Conservation (phyloP, 1,140 invertebrate species). For the Planococcus citri region DNA sequence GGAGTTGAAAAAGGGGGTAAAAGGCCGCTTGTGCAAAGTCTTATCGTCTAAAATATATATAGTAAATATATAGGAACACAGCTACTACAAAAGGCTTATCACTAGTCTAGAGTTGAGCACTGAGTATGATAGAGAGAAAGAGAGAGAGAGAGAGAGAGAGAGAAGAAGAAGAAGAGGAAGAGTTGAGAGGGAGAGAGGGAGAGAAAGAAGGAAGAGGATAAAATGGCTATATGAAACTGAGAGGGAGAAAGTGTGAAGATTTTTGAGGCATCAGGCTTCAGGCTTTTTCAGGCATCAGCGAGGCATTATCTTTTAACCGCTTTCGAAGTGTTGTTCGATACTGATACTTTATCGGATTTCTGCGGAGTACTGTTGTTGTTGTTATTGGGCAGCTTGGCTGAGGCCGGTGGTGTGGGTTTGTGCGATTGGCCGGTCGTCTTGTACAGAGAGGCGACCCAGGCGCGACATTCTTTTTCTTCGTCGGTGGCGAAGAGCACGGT, state of each 20-base stretch:
- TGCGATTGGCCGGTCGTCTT: slow-evolving; percentile 9
- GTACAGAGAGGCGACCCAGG: neutral
- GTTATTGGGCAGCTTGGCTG: neutral
- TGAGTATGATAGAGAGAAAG: too few species aligned
- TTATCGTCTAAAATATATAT: neutral
- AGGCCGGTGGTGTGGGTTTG: neutral
- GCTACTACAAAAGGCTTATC: neutral
- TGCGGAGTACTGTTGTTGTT: neutral
- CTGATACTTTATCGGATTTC: neutral
- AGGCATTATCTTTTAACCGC: neutral
- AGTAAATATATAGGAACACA: neutral
- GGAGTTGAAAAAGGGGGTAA: neutral
- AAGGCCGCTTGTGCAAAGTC: neutral
- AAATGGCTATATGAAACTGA: too few species aligned
- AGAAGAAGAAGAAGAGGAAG: too few species aligned
- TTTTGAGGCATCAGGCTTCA: too few species aligned
- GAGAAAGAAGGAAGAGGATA: too few species aligned
- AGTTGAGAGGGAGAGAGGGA: too few species aligned
- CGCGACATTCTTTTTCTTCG: slow-evolving; percentile 6
- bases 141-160: too few species aligned
- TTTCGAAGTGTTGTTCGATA: neutral
- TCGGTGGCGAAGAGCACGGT: neutral
- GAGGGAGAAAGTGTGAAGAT: too few species aligned
- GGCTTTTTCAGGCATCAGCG: too few species aligned
- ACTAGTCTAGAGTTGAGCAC: neutral